A percentile compares a stretch with the other conserved stretches of the same genome.
Evolutionary conservation across 2,888 invertebrate species (phyloP).

Genomic region (Zygogramma bicolorata): DNA sequence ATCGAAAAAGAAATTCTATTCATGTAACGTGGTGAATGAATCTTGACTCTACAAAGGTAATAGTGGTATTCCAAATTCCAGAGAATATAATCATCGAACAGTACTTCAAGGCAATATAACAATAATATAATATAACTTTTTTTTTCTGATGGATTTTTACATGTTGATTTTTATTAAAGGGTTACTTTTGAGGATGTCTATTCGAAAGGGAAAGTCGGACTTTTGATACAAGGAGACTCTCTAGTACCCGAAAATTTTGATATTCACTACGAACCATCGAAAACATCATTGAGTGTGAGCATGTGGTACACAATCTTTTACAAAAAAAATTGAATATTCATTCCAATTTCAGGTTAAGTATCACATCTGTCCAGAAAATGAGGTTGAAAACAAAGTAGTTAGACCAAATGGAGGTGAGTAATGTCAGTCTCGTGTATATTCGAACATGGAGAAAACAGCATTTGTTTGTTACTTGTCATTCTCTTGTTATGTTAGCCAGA

Average conservation of each 20-base stretch:
- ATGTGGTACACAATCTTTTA: neutral
- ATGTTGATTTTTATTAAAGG: slow-evolving; percentile 60
- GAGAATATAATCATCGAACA: too few relatives aligned
- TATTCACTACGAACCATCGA: slow-evolving; percentile 69
- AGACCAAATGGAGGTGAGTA: slow-evolving; percentile 55
- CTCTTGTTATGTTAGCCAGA: too few relatives aligned
- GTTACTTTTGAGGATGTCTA: slow-evolving; percentile 70
- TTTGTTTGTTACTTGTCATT: too few relatives aligned
- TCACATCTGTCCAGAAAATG: slow-evolving; percentile 51
- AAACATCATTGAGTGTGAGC: slow-evolving; percentile 70
- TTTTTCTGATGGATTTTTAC: too few relatives aligned
- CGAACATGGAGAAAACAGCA: too few relatives aligned
- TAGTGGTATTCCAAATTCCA: too few relatives aligned
- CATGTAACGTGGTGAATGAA: too few relatives aligned
- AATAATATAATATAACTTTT: too few relatives aligned
- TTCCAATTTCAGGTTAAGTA: slow-evolving; percentile 56
- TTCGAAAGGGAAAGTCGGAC: slow-evolving; percentile 71
- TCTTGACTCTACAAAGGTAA: too few relatives aligned
- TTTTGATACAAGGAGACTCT: slow-evolving; percentile 71
- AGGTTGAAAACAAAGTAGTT: slow-evolving; percentile 57
- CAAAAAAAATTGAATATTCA: neutral
- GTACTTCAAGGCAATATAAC: too few relatives aligned
- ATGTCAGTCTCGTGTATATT: neutral
- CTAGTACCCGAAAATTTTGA: slow-evolving; percentile 72
- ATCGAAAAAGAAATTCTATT: too few relatives aligned